Conservation (phyloP, 2,888 invertebrate species). For the Aporophyla nigra region DNA sequence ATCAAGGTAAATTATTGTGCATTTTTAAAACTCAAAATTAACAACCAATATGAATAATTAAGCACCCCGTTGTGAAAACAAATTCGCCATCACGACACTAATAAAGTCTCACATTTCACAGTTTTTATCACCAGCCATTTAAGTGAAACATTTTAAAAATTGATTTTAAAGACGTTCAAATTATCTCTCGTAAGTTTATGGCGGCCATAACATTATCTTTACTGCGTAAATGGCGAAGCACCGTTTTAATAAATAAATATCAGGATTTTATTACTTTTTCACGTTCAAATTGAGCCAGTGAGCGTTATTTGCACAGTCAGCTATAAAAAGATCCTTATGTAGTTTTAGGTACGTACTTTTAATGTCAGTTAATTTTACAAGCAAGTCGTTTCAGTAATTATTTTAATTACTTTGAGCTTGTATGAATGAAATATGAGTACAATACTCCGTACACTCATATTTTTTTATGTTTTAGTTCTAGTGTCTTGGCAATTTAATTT, state of each 20-base stretch:
- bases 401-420: slow-evolving; percentile 50
- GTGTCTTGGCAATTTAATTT: not conserved
- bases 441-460: slow-evolving; percentile 23
- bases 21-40: not conserved
- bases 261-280: slow-evolving; percentile 51
- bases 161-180: slow-evolving; percentile 43
- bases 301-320: slow-evolving; percentile 40
- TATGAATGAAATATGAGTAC: slow-evolving; percentile 49
- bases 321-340: slow-evolving; percentile 33
- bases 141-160: slow-evolving; percentile 35
- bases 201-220: slow-evolving; percentile 56
- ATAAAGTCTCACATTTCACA: slow-evolving; percentile 34
- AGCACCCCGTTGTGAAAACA: not conserved
- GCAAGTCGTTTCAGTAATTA: slow-evolving; percentile 46
- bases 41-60: slow-evolving; percentile 16
- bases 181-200: slow-evolving; percentile 55
- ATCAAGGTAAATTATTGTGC: not conserved
- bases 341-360: slow-evolving; percentile 9
- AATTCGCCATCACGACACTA: not conserved
- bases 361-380: slow-evolving; percentile 32
- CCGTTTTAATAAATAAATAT: slow-evolving; percentile 52
- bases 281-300: slow-evolving; percentile 44
- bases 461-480: not conserved
- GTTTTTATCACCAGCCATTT: slow-evolving; percentile 28
- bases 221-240: slow-evolving; percentile 44